phyloP scores from a whole-genome alignment of 2,888 invertebrate genomes.

The Andrena bucephala region DNA sequence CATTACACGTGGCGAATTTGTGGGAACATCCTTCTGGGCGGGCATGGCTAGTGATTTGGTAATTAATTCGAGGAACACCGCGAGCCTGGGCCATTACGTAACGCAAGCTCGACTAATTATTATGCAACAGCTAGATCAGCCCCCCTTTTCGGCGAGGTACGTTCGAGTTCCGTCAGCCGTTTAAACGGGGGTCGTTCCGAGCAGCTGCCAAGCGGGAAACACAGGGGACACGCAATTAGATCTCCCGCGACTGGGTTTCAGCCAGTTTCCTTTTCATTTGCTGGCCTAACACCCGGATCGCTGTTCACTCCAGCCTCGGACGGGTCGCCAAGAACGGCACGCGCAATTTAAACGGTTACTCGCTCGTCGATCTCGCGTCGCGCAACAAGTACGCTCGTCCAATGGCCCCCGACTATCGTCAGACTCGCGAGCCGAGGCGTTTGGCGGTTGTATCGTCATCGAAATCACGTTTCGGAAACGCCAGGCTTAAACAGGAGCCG shows the following conservation, averaged over 20 bases:
- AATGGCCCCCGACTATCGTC: not conserved
- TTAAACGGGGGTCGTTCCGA: not conserved
- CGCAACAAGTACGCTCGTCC: conserved; percentile 44
- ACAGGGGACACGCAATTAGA: not conserved
- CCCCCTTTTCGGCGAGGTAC: not conserved
- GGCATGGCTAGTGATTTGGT: not conserved
- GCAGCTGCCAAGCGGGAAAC: not conserved
- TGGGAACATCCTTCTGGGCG: no score
- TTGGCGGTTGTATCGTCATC: not conserved
- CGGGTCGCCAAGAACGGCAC: conserved; percentile 5
- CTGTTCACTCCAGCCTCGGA: not conserved
- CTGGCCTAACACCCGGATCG: not conserved
- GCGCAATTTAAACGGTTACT: conserved; percentile 37
- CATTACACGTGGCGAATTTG: no score
- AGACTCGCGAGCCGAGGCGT: not conserved
- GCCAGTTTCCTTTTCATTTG: conserved; percentile 23
- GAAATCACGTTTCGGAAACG: conserved; percentile 1
- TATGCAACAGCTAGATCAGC: not conserved
- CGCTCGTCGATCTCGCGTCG: not conserved
- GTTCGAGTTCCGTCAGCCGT: not conserved
- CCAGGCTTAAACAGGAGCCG: not conserved
- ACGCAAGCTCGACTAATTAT: conserved; percentile 8
- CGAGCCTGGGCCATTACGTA: not conserved
- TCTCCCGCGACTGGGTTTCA: not conserved
- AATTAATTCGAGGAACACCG: not conserved